Evolutionary conservation across 2,113 vertebrate genomes (phyloP).

Genomic region (Xyrauchen texanus): DNA sequence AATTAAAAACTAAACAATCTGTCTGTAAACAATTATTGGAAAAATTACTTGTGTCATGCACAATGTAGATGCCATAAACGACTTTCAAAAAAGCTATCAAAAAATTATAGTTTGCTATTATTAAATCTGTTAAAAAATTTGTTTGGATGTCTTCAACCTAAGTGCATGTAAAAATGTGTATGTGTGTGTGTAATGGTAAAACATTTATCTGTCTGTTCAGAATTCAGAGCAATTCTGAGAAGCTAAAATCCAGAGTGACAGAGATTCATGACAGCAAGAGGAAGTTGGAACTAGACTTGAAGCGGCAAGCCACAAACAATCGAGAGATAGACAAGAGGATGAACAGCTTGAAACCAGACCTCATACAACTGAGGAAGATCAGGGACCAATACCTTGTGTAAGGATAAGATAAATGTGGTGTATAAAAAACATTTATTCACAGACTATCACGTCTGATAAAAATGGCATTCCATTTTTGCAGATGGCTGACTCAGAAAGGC

Average conservation of each 20-base stretch:
- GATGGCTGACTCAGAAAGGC: conserved; percentile 98
- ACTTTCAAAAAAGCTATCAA: too few species aligned
- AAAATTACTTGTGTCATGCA: too few species aligned
- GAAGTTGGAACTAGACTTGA: conserved; percentile 91
- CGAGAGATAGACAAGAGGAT: conserved; percentile 97
- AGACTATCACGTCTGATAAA: neutral
- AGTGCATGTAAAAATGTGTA: too few species aligned
- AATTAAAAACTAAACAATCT: too few species aligned
- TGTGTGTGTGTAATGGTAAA: too few species aligned
- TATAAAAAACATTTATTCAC: neutral
- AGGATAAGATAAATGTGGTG: conserved; percentile 58
- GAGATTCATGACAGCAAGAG: conserved; percentile 98
- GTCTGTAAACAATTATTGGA: too few species aligned
- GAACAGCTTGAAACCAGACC: conserved; percentile 99
- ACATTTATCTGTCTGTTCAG: conserved; percentile 62
- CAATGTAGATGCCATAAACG: too few species aligned
- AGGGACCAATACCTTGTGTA: conserved; percentile 98
- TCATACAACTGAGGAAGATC: conserved; percentile 97
- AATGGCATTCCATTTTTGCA: conserved; percentile 39
- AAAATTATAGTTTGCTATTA: too few species aligned
- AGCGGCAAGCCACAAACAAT: conserved; percentile 95
- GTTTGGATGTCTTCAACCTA: too few species aligned
- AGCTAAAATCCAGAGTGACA: conserved; percentile 95
- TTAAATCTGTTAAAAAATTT: too few species aligned
- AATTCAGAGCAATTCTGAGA: conserved; percentile 97